A percentile compares a stretch with the other conserved stretches of the same genome.
Conservation (phyloP, 2,113 vertebrate species). For the Mobula hypostoma region DNA sequence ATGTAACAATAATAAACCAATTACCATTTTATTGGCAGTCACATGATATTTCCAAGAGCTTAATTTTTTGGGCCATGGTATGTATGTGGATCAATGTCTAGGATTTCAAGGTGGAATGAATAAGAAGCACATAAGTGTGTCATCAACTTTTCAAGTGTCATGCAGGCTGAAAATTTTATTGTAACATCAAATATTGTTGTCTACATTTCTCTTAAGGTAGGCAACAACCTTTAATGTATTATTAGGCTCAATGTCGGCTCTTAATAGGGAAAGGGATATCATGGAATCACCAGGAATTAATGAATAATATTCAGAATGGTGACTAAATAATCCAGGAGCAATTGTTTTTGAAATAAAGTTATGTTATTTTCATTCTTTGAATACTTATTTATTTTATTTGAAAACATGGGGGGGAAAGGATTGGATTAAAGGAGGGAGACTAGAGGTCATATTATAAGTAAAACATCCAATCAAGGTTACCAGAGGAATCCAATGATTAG, state of each 20-base stretch:
- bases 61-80: not conserved
- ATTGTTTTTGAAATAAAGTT: not conserved
- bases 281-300: not conserved
- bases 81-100: not conserved
- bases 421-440: not conserved
- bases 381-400: not conserved
- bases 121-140: not conserved
- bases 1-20: too few relatives aligned
- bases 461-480: not conserved
- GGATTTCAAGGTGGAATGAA: not conserved
- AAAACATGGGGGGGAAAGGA: not conserved
- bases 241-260: not conserved
- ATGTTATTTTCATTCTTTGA: not conserved
- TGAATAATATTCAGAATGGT: too few relatives aligned
- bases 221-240: not conserved
- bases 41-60: not conserved
- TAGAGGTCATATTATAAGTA: not conserved
- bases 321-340: not conserved
- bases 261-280: not conserved
- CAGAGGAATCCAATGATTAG: not conserved
- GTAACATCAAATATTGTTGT: not conserved
- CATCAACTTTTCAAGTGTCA: not conserved
- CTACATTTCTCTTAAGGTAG: not conserved
- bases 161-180: not conserved
- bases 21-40: not conserved